These are phyloP conservation scores for Neuroterus valhalla DNA, from an alignment of 1,140 invertebrate genomes.

Conservation along the genomic window DNA sequence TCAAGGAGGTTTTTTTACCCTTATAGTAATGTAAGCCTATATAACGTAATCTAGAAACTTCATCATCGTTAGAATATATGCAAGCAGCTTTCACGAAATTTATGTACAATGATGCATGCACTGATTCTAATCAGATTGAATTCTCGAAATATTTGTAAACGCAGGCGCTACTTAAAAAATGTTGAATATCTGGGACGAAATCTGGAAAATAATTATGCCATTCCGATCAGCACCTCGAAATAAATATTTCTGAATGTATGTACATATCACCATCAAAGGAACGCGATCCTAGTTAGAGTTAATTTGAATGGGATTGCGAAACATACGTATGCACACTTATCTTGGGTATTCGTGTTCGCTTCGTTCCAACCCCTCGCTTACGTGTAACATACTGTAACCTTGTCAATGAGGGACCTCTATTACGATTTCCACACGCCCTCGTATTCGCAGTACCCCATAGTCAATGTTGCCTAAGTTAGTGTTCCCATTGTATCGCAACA, in stretches of 20 bases:
- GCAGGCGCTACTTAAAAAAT: not conserved
- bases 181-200: not conserved
- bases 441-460: not conserved
- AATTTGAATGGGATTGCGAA: conserved; percentile 50
- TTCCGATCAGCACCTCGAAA: conserved; percentile 13
- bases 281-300: conserved; percentile 42
- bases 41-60: too few species aligned
- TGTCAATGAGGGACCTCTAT: conserved; percentile 30
- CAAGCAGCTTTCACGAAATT: too few species aligned
- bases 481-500: conserved; percentile 13
- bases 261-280: conserved; percentile 29
- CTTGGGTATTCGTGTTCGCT: conserved; percentile 19
- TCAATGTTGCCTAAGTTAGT: not conserved
- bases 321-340: conserved; percentile 33
- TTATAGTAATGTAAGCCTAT: too few species aligned
- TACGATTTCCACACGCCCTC: conserved; percentile 23
- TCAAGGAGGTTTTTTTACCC: too few species aligned
- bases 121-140: conserved; percentile 14
- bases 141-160: conserved; percentile 19
- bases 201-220: not conserved
- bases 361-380: conserved; percentile 8
- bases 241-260: conserved; percentile 20
- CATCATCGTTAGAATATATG: too few species aligned
- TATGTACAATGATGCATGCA: not conserved
- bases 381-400: conserved; percentile 26